Conservation (phyloP, 2,797 vertebrate species). For the Sylvilagus floridanus region DNA sequence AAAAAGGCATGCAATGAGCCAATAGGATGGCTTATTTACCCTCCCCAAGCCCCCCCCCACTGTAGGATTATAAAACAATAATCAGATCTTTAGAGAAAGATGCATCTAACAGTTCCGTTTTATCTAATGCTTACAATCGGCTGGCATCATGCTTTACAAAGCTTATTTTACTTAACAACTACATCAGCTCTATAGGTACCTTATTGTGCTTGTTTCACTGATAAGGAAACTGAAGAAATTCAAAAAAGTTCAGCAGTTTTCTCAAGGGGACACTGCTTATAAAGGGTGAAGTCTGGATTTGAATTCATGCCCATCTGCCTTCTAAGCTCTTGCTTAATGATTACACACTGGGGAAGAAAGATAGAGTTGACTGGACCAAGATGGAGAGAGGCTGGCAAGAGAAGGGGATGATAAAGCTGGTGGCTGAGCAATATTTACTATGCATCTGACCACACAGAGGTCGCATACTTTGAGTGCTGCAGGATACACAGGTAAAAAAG, state of each 20-base stretch:
- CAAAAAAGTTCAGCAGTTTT: no score
- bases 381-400: not conserved
- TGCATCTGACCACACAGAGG: not conserved
- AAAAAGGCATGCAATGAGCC: not conserved
- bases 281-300: not conserved
- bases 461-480: not conserved
- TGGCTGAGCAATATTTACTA: not conserved
- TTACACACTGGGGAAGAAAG: not conserved
- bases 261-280: not conserved
- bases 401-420: not conserved
- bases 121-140: not conserved
- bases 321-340: not conserved
- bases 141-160: not conserved
- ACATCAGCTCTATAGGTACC: not conserved
- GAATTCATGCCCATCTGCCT: not conserved
- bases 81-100: not conserved
- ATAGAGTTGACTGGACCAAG: not conserved
- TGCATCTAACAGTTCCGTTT: not conserved
- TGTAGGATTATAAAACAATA: not conserved
- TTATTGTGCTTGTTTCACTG: no score
- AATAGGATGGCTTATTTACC: not conserved
- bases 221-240: not conserved
- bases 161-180: not conserved
- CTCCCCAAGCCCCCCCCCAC: not conserved
- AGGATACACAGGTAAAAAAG: not conserved